phyloP scores from a whole-genome alignment of 2,888 invertebrate species.

The Agonopterix subpropinquella region DNA sequence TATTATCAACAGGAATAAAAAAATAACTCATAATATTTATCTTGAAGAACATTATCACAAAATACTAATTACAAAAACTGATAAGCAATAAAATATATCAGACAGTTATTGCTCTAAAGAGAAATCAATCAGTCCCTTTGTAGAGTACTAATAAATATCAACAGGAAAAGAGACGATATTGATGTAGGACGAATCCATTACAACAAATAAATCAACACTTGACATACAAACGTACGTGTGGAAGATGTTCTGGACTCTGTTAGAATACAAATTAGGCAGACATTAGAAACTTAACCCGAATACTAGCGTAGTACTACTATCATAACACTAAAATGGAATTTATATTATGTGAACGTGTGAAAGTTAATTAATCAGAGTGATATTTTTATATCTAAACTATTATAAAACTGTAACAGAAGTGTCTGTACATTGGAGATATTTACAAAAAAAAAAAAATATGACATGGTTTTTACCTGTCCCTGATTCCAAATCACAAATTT shows the following conservation, averaged over 20 bases:
- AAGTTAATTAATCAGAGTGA: conserved; percentile 18
- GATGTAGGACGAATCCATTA: conserved; percentile 43
- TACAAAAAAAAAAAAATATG: no score
- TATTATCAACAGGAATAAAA: neutral
- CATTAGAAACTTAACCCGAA: conserved; percentile 33
- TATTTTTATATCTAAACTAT: no score
- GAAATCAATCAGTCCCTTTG: conserved; percentile 10
- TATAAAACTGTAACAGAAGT: no score
- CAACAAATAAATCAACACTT: conserved; percentile 33
- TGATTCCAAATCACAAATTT: no score
- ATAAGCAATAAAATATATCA: conserved; percentile 2
- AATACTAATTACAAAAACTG: conserved; percentile 7
- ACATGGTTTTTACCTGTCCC: no score
- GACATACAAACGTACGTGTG: conserved; percentile 29
- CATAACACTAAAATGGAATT: conserved; percentile 25
- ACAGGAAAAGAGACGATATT: conserved; percentile 25
- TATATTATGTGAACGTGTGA: conserved; percentile 26
- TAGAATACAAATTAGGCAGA: conserved; percentile 42
- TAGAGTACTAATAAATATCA: conserved; percentile 32
- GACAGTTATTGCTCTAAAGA: neutral
- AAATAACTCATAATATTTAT: neutral
- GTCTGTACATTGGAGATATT: no score
- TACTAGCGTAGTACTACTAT: conserved; percentile 22
- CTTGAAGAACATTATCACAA: conserved; percentile 2
- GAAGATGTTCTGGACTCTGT: conserved; percentile 19